Base-by-base conservation (phyloP, 1,140 invertebrate species). In the Oedothorax gibbosus region DNA sequence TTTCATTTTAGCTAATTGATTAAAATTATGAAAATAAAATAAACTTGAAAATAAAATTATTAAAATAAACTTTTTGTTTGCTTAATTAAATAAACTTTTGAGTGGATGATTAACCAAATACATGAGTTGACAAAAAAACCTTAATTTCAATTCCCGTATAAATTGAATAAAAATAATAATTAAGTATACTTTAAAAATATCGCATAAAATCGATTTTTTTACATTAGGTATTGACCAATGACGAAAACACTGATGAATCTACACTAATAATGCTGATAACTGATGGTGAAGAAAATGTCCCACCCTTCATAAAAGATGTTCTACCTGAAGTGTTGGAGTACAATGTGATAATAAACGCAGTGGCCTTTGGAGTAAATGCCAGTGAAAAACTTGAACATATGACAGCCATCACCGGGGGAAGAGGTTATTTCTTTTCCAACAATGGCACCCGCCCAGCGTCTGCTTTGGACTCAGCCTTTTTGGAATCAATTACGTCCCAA, bases 231-330 rank as follows among this genome's bases (percentile, higher is more conserved):
- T 49, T 87, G 10, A 86, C 56, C 7, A 62, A 69, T 73, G 54
- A 71, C 15, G 60, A 86, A 53, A 65, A 75, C 12, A 84, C 81
- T 0, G 81, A 54, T 21, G 81, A 86, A 57, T 86, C 86, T 10
- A 87, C 87, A 12, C 54, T 87, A 9, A 87, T 88, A 10, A 76
- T 88, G 64, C 77, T 88, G 2, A 82, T 88, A n/a, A 88, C 87
- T 9, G 88, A 88, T 65, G 88, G 88, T 11, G 87, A 88, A 86
- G 87, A 88, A 83, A 88, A 88, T 64, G 87, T 86, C 15, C 50
- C 49, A 7, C 87, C 87, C 12, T 86, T 68, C 15, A 86, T 88
- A 18, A n/a, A 83, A 14, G 85, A 87, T 12, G 72, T 87, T 12
- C 12, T 87, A 7, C 82, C 81, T 0, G 65, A 82, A 6, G 54